These are phyloP conservation scores for Pteromalus puparum DNA, from an alignment of 1,140 invertebrate genomes.

Conservation along the genomic window DNA sequence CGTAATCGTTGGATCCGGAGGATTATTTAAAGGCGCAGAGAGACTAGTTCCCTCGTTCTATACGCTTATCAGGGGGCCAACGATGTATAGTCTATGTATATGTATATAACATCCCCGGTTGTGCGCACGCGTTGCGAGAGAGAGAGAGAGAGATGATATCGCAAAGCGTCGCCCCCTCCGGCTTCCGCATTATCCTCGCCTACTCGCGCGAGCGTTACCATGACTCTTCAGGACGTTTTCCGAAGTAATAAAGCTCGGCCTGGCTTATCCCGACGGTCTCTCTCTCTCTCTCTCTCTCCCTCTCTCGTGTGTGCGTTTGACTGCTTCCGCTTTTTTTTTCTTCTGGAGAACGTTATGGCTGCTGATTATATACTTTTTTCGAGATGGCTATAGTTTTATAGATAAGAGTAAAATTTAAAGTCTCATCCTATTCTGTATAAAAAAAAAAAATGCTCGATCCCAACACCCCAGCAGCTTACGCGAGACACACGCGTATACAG, in stretches of 20 bases:
- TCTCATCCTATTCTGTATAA: background rate
- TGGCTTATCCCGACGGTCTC: conserved; percentile 38
- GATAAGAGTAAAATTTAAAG: too few relatives aligned
- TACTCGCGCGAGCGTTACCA: conserved; percentile 32
- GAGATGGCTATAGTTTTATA: background rate
- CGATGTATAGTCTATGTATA: conserved; percentile 18
- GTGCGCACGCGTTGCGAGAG: background rate
- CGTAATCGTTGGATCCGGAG: conserved; percentile 46
- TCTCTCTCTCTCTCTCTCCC: conserved; percentile 16
- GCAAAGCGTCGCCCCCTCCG: conserved; percentile 47
- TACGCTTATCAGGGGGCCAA: conserved; percentile 40
- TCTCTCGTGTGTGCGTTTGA: conserved; percentile 40
- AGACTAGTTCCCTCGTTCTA: conserved; percentile 7
- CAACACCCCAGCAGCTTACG: background rate
- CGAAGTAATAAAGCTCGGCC: conserved; percentile 44
- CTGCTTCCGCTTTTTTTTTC: background rate
- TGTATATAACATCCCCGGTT: background rate
- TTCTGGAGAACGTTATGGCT: background rate
- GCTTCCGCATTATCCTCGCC: conserved; percentile 43
- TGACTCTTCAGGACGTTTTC: conserved; percentile 49
- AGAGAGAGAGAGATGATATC: conserved; percentile 51
- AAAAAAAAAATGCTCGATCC: background rate
- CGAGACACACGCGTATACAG: too few relatives aligned
- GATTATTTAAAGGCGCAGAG: conserved; percentile 47
- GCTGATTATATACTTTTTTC: background rate